Conservation (phyloP, 1,140 invertebrate species). For the Drosophila nigrodunni region DNA sequence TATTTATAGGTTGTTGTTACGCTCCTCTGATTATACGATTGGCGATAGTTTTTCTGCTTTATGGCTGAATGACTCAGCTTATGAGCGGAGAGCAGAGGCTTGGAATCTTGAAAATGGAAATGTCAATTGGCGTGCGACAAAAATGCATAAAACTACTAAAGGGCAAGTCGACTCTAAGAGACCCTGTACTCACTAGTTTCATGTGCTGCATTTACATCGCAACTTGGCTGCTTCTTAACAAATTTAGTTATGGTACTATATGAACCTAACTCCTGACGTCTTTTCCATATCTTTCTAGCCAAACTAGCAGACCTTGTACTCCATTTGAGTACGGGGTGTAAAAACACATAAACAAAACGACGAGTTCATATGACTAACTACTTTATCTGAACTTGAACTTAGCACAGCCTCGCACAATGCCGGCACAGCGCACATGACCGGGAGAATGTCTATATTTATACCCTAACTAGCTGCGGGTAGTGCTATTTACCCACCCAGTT, state of each 20-base stretch:
- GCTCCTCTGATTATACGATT: constrained; percentile 22
- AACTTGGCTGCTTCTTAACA: too few species aligned
- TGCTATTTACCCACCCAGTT: not conserved
- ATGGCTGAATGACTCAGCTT: constrained; percentile 19
- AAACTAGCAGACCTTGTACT: too few species aligned
- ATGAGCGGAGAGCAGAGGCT: not conserved
- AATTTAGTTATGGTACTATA: too few species aligned
- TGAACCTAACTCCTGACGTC: too few species aligned
- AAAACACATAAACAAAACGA: not conserved
- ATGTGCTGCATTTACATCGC: too few species aligned
- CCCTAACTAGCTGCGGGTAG: constrained; percentile 1
- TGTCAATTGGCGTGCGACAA: constrained; percentile 35
- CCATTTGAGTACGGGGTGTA: too few species aligned
- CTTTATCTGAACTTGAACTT: constrained; percentile 35
- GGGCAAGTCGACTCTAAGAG: too few species aligned
- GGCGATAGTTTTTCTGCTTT: constrained; percentile 14
- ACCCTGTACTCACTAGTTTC: too few species aligned
- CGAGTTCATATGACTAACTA: constrained; percentile 27
- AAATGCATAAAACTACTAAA: constrained; percentile 2
- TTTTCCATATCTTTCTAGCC: too few species aligned
- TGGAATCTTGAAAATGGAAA: constrained; percentile 14
- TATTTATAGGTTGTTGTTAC: constrained; percentile 15
- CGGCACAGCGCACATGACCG: constrained; percentile 4
- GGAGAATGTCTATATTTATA: constrained; percentile 1
- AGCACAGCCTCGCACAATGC: constrained; percentile 16